These are phyloP conservation scores for Phenacoccus solenopsis DNA, from an alignment of 1,140 invertebrate genomes.

Conservation along the genomic window DNA sequence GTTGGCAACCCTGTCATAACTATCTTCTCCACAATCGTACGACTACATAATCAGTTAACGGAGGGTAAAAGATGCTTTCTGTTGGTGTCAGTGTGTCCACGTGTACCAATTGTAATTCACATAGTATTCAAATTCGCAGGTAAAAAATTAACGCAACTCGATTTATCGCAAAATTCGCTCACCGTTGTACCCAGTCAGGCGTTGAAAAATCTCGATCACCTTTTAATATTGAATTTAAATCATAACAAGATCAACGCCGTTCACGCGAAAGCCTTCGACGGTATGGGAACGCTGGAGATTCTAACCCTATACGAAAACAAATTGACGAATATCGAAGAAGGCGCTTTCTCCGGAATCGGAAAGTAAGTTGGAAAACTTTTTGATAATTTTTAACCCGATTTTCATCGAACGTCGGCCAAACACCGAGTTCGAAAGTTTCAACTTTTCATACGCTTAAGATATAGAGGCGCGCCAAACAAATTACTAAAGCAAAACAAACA, in stretches of 20 bases:
- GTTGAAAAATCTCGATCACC: constrained; percentile 59
- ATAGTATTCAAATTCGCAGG: constrained; percentile 38
- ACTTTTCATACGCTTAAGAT: too few relatives aligned
- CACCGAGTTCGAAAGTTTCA: neutral
- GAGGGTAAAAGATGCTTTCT: too few relatives aligned
- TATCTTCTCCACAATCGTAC: too few relatives aligned
- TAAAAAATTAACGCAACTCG: constrained; percentile 65
- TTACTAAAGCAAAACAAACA: too few relatives aligned
- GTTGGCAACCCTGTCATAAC: too few relatives aligned
- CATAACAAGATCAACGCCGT: constrained; percentile 70
- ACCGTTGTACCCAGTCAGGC: constrained; percentile 62
- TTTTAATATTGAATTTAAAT: constrained; percentile 78
- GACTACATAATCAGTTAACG: too few relatives aligned
- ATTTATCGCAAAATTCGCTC: constrained; percentile 67
- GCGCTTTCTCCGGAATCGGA: constrained; percentile 70
- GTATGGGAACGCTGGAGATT: constrained; percentile 70
- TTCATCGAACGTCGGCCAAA: too few relatives aligned
- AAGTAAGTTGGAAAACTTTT: constrained; percentile 55
- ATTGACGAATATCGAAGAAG: constrained; percentile 58
- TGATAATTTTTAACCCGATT: too few relatives aligned
- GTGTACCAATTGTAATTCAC: too few relatives aligned
- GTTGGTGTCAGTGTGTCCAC: too few relatives aligned
- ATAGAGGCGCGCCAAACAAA: too few relatives aligned
- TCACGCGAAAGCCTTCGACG: constrained; percentile 64
- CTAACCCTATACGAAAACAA: constrained; percentile 79